phyloP scores from a whole-genome alignment of 92 coral and sea anemone species.

The Siderastrea radians region DNA sequence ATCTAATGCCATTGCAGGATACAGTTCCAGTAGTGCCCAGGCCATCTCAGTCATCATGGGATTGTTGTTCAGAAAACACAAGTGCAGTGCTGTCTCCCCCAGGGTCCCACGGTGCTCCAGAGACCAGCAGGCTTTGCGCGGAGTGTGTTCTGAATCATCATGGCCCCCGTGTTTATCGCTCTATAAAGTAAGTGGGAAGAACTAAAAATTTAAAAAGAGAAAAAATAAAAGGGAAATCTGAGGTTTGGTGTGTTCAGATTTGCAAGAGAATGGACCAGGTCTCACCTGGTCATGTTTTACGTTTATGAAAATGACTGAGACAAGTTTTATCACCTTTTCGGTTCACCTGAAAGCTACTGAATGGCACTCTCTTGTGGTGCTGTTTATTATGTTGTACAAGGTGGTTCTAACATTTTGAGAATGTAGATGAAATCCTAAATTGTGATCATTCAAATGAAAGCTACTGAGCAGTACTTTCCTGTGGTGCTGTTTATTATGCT shows the following conservation, averaged over 20 bases:
- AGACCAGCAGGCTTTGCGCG: slow-evolving; percentile 85
- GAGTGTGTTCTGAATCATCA: slow-evolving; percentile 26
- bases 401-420: too few relatives aligned
- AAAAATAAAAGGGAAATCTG: background rate
- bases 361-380: too few relatives aligned
- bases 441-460: too few relatives aligned
- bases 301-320: too few relatives aligned
- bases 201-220: background rate
- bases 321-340: too few relatives aligned
- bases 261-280: too few relatives aligned
- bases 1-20: slow-evolving; percentile 89
- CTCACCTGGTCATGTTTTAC: too few relatives aligned
- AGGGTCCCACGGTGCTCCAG: slow-evolving; percentile 77
- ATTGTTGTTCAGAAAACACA: slow-evolving; percentile 81
- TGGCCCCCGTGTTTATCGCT: background rate
- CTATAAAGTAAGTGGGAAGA: background rate
- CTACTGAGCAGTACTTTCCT: too few relatives aligned
- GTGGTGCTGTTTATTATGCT: too few relatives aligned
- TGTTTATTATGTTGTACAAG: too few relatives aligned
- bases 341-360: too few relatives aligned
- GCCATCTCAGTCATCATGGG: slow-evolving; percentile 77
- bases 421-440: too few relatives aligned
- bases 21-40: slow-evolving; percentile 64
- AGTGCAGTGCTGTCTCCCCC: slow-evolving; percentile 86
- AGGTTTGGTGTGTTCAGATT: background rate